Base-by-base conservation (phyloP, 1,140 invertebrate genomes). In the Cotesia vestalis region DNA sequence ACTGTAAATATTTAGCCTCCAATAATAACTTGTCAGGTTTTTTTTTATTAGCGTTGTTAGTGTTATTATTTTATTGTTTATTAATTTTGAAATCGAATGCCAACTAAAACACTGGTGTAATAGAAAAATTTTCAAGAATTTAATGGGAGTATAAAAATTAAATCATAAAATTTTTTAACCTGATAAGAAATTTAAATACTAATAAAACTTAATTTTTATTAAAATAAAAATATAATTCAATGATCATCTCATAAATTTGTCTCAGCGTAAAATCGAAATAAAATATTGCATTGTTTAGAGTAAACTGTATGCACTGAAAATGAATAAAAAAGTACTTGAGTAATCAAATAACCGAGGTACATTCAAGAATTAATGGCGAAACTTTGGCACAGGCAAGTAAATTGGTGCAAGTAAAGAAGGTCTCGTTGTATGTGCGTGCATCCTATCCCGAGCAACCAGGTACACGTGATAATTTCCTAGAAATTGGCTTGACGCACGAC, bases 401-500 rank as follows among this genome's bases (percentile, higher is more conserved):
- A 67, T 14, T 66, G 40, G 4, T 12, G 66, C 20, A 67, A n/a
- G 27, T 27, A 27, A 27, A 27, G 34, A 20, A 14, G 27, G 8
- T 34, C 51, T 51, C 38, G 46, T 17, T 35, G 11, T 46, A 11
- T 46, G 61, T 71, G 51, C 61, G 60, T 71, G 77, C 74, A 74
- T 75, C 76, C 76, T 71, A 76, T 71, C 66, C 73, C 68, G 53
- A 66, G 40, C 40, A 46, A 46, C 40, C 40, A 46, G 74, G 72
- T 75, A 71, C 52, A 75, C 77, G 79, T 79, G 83, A 85, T 85
- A 83, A 84, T 84, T 83, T 79, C 34, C 75, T 80, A 72, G 75
- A 84, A 85, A 85, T 85, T 84, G 83, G 83, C 77, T 76, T 77
- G 77, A 81, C 80, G 77, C 80, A 80, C 78, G 79, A 75, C 76